These are phyloP conservation scores for Leguminivora glycinivorella DNA, from an alignment of 1,140 invertebrate genomes.

Conservation along the genomic window DNA sequence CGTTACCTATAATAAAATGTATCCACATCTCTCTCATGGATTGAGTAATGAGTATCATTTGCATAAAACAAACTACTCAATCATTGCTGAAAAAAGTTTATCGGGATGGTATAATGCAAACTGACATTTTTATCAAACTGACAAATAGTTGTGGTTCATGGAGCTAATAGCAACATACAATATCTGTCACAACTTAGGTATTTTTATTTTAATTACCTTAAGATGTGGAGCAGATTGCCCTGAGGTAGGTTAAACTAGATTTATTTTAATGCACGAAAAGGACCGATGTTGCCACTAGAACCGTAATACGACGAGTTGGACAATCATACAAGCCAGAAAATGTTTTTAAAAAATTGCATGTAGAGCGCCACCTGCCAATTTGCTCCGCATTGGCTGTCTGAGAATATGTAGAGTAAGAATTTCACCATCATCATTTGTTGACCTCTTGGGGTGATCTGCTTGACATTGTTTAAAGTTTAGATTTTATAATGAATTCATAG, in stretches of 20 bases:
- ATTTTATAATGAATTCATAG: neutral
- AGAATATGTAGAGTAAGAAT: neutral
- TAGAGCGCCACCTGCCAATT: too few species aligned
- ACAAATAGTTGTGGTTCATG: neutral
- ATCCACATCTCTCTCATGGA: neutral
- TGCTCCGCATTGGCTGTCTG: too few species aligned
- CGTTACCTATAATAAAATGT: neutral
- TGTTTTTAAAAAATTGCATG: too few species aligned
- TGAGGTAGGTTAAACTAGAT: neutral
- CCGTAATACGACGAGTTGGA: too few species aligned
- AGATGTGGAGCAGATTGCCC: neutral
- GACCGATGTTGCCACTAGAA: too few species aligned
- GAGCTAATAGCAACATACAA: neutral
- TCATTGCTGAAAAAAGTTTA: neutral
- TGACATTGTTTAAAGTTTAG: neutral
- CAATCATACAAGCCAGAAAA: too few species aligned
- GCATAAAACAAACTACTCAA: neutral
- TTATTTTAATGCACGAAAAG: neutral
- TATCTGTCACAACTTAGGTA: neutral
- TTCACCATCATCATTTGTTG: neutral
- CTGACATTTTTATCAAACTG: neutral
- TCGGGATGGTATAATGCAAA: neutral
- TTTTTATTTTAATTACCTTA: neutral
- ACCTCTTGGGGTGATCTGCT: neutral
- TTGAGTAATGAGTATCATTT: neutral